Evolutionary conservation across 2,797 vertebrate genomes (phyloP).

Genomic region (Trichosurus vulpecula): DNA sequence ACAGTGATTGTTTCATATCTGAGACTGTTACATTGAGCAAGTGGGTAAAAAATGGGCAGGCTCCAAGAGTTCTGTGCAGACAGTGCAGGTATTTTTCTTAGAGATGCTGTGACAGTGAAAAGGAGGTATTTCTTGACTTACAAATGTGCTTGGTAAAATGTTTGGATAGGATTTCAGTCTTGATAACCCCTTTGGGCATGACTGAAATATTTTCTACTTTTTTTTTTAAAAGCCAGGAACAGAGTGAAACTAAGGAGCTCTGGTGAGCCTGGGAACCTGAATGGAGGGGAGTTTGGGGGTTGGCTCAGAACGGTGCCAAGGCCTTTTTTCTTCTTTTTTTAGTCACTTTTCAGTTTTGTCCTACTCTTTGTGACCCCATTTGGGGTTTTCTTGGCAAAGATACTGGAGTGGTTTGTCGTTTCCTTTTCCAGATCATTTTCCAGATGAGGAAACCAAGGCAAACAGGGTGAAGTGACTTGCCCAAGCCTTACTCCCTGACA

Average conservation of each 20-base stretch:
- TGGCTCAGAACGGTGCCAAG: not conserved
- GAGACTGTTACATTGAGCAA: not conserved
- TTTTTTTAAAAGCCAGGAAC: not conserved
- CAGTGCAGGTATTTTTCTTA: constrained; percentile 13
- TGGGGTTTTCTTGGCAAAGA: not conserved
- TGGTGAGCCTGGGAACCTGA: not conserved
- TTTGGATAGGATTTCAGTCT: not conserved
- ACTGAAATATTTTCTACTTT: not conserved
- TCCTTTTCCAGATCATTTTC: not conserved
- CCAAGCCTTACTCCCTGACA: not conserved
- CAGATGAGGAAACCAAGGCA: not conserved
- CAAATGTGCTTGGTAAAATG: constrained; percentile 20
- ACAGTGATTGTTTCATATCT: not conserved
- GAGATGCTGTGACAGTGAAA: constrained; percentile 10
- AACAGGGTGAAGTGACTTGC: not conserved
- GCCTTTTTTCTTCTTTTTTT: not conserved
- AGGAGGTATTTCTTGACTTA: not conserved
- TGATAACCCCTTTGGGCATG: not conserved
- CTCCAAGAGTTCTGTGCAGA: not conserved
- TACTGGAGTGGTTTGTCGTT: not conserved
- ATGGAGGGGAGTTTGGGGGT: not conserved
- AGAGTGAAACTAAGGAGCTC: not conserved
- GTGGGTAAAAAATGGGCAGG: not conserved
- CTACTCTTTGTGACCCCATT: not conserved
- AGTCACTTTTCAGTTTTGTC: not conserved